Evolutionary conservation across 2,113 vertebrate genomes (phyloP), one percentile per base, ranked within the genome.

Genomic region (Ramphastos sulfuratus): DNA sequence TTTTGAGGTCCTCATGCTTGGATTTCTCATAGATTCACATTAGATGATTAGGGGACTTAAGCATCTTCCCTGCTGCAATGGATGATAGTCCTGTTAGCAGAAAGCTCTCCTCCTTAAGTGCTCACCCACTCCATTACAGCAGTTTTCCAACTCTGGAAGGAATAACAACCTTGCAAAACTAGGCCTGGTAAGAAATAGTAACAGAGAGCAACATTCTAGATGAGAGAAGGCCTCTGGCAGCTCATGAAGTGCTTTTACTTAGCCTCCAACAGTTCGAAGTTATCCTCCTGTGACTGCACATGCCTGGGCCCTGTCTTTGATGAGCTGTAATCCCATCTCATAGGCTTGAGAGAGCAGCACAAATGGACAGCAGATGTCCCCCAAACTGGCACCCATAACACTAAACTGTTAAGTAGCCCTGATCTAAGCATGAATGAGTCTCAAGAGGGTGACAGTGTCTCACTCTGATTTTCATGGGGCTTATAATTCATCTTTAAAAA

Each of bases 351-450:
- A 80, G 2, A 60, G 69, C 28, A 87, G 56, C 52, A 48, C 46
- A 85, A 87, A 83, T 63, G 60, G 60, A 70, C 60, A 95, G 87
- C 85, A 90, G 79, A 91, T 71, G 58, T 90, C 33, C 54, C 69
- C 72, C 4, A 80, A 85, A 42, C 37, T 80, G 79, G 56, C 64
- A 71, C 42, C 33, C 80, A 52, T 89, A 72, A 56, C 31, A 66
- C 46, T 74, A 19, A 52, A 67, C 33, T 12, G 8, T 84, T 79
- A 73, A 80, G 35, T n/a, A 87, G 24, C 35, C 31, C 52, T 52
- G 60, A 46, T 42, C 15, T 56, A 82, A 89, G 55, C 0, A 0
- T 42, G 56, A 71, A 24, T 33, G 63, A 82, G 24, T 12, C 42
- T 90, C 56, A 74, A 74, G 42, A 56, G 70, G 30, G 10, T 24